These are phyloP conservation scores for Eristalis tenax DNA, from an alignment of 2,888 invertebrate genomes.

Conservation along the genomic window DNA sequence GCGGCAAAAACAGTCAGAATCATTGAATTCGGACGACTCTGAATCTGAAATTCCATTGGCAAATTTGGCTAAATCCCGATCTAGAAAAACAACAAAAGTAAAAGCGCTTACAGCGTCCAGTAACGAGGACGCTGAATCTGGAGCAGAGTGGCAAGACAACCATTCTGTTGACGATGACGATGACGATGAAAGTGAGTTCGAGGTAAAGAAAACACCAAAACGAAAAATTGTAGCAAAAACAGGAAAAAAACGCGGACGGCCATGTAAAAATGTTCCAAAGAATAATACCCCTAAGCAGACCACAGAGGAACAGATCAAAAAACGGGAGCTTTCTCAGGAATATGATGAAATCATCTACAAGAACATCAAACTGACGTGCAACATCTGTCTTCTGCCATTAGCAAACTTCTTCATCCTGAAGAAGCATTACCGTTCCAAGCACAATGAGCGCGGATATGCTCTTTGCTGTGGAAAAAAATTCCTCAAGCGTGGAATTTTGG, in stretches of 20 bases:
- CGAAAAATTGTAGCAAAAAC: constrained; percentile 16
- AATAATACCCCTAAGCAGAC: constrained; percentile 25
- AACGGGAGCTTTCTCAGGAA: constrained; percentile 72
- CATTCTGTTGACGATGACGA: constrained; percentile 68
- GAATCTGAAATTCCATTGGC: constrained; percentile 60
- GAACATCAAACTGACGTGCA: constrained; percentile 78
- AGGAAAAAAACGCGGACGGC: constrained; percentile 53
- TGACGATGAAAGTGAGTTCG: constrained; percentile 59
- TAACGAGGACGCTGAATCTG: constrained; percentile 42
- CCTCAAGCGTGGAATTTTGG: constrained; percentile 76
- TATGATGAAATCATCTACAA: constrained; percentile 76
- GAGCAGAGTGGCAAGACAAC: constrained; percentile 36
- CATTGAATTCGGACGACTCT: constrained; percentile 37
- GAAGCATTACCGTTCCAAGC: constrained; percentile 75
- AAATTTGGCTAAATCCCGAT: constrained; percentile 18
- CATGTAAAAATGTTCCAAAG: constrained; percentile 23
- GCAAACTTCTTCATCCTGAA: constrained; percentile 75
- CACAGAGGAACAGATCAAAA: constrained; percentile 50
- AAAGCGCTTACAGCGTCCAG: constrained; percentile 9
- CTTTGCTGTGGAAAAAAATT: constrained; percentile 79
- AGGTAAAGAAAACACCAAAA: constrained; percentile 25
- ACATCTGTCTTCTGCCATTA: constrained; percentile 75
- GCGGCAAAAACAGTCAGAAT: not conserved
- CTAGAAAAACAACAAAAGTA: not conserved
- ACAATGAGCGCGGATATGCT: constrained; percentile 77